phyloP scores from a whole-genome alignment of 2,888 invertebrate genomes.

The Sphaerophoria rueppellii region DNA sequence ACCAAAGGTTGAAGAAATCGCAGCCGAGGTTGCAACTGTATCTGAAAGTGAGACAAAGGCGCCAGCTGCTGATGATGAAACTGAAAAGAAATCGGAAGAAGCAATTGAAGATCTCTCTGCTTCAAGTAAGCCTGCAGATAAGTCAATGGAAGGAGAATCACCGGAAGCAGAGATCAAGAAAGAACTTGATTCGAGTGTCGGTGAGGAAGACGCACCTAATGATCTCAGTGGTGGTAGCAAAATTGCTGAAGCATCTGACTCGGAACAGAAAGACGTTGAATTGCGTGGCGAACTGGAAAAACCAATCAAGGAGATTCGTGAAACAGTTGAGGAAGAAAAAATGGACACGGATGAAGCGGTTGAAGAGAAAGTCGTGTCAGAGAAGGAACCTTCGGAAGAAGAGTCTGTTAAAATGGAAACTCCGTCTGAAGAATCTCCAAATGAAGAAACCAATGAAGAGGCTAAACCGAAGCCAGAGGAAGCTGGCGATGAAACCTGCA shows the following conservation, averaged over 20 bases:
- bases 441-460: conserved; percentile 41
- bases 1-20: conserved; percentile 51
- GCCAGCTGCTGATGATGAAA: conserved; percentile 20
- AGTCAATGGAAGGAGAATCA: conserved; percentile 43
- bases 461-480: conserved; percentile 74
- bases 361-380: conserved; percentile 38
- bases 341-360: conserved; percentile 45
- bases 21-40: conserved; percentile 48
- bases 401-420: conserved; percentile 53
- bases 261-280: conserved; percentile 69
- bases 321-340: conserved; percentile 43
- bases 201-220: conserved; percentile 62
- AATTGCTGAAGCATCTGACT: conserved; percentile 75
- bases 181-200: conserved; percentile 52
- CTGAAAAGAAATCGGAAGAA: conserved; percentile 58
- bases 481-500: conserved; percentile 53
- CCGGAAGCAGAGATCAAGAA: conserved; percentile 55
- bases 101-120: conserved; percentile 56
- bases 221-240: conserved; percentile 67
- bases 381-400: conserved; percentile 55
- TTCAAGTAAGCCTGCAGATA: conserved; percentile 44
- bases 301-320: conserved; percentile 43
- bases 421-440: conserved; percentile 62
- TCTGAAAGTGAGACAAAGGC: conserved; percentile 36
- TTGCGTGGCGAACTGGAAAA: conserved; percentile 61